phyloP scores from a whole-genome alignment of 1,140 invertebrate species.

The Pantala flavescens region DNA sequence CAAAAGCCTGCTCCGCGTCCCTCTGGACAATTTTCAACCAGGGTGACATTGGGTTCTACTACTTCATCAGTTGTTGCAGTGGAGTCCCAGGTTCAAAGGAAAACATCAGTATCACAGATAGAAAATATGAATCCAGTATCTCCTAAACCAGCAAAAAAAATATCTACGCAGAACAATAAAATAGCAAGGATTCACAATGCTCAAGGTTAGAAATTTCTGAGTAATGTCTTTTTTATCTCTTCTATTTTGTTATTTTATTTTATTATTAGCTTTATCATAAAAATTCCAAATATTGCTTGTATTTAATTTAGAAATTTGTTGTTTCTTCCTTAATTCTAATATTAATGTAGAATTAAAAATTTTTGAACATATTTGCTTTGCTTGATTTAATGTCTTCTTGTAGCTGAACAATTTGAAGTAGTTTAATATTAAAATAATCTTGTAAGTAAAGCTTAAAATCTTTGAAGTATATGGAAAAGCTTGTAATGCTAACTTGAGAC shows the following conservation, averaged over 20 bases:
- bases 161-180: background rate
- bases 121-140: background rate
- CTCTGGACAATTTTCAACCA: constrained; percentile 39
- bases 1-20: background rate
- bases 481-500: background rate
- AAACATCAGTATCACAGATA: constrained; percentile 13
- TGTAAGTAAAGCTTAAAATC: background rate
- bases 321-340: no score
- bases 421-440: background rate
- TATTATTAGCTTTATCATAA: no score
- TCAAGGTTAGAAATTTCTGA: background rate
- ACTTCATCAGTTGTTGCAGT: constrained; percentile 32
- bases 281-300: no score
- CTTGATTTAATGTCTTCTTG: background rate
- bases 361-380: background rate
- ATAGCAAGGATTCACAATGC: background rate
- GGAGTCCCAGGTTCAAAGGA: background rate
- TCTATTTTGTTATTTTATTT: no score
- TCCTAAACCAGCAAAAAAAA: background rate
- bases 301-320: no score
- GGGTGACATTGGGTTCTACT: constrained; percentile 41
- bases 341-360: no score
- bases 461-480: background rate
- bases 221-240: background rate
- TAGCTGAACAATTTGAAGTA: background rate